These are phyloP conservation scores for Sebastes oblongus DNA, from an alignment of 2,797 vertebrate species.

Conservation along the genomic window DNA sequence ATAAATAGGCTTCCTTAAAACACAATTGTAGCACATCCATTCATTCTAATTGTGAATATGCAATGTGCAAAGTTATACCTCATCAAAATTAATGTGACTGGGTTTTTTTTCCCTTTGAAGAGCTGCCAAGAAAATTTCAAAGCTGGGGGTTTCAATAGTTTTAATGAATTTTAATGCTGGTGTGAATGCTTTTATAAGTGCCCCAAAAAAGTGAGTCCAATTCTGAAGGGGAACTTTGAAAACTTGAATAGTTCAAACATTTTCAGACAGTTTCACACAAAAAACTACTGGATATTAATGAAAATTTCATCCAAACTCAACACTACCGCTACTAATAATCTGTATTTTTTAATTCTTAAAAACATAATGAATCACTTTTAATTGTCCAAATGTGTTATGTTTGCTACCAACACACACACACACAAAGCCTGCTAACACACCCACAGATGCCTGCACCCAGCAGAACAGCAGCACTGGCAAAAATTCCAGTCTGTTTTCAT, in stretches of 20 bases:
- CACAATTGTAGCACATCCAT: background rate
- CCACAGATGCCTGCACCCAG: slow-evolving; percentile 1
- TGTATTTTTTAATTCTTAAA: background rate
- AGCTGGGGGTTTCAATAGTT: background rate
- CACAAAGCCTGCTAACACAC: background rate
- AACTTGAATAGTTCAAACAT: background rate
- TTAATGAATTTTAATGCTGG: background rate
- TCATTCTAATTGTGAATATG: background rate
- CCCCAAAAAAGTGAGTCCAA: background rate
- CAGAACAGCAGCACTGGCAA: slow-evolving; percentile 21
- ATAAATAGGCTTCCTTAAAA: background rate
- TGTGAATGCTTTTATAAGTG: background rate
- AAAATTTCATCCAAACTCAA: background rate
- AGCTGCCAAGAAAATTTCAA: background rate
- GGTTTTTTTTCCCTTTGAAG: background rate
- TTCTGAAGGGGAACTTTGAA: background rate
- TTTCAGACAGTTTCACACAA: background rate
- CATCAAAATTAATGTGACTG: background rate
- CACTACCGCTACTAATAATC: background rate
- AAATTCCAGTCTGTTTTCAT: slow-evolving; percentile 13
- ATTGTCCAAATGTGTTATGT: background rate
- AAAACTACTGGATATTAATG: background rate
- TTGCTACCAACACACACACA: background rate
- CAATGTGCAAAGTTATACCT: background rate
- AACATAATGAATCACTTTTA: background rate